Evolutionary conservation across 2,113 vertebrate genomes (phyloP).

Genomic region (Pantherophis guttatus): DNA sequence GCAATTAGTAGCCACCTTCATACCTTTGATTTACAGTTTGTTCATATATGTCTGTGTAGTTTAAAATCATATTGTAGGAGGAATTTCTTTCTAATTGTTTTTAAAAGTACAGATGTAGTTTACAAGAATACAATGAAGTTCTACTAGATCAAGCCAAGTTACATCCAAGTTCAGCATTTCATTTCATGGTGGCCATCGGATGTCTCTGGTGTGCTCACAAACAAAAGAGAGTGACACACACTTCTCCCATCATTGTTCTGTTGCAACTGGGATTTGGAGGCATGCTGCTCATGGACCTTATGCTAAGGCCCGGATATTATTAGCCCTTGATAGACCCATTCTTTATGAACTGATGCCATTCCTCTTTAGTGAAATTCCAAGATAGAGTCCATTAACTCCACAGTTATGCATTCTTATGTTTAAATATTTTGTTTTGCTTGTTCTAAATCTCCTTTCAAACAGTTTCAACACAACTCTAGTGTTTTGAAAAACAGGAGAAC

Average conservation of each 20-base stretch:
- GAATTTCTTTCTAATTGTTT: background rate
- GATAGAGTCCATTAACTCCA: background rate
- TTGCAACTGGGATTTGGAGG: background rate
- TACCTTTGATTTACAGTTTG: accelerated
- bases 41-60: background rate
- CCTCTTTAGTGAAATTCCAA: background rate
- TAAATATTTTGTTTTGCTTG: background rate
- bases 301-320: background rate
- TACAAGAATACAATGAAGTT: background rate
- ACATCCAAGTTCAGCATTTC: background rate
- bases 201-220: background rate
- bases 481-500: background rate
- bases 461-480: background rate
- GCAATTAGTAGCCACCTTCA: background rate
- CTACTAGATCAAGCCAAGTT: background rate
- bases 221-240: background rate
- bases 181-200: background rate
- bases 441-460: background rate
- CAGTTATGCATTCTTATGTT: background rate
- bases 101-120: accelerated
- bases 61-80: background rate
- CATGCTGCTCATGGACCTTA: background rate
- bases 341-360: background rate
- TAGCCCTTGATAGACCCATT: background rate
- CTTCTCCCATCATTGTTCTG: background rate